Evolutionary conservation across 2,113 vertebrate species (phyloP).

Genomic region (Pipa parva): DNA sequence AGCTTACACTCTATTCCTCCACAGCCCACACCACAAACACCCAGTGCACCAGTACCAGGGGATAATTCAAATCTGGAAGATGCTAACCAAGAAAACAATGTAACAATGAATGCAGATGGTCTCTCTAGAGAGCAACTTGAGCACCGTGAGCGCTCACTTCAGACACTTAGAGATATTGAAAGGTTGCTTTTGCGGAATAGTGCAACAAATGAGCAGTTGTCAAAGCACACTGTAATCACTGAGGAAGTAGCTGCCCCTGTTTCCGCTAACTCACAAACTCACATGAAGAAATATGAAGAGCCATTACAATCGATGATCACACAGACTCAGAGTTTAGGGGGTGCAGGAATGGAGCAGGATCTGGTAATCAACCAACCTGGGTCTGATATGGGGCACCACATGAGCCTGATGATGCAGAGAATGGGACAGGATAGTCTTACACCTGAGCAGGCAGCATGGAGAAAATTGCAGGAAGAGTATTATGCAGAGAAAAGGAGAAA

Average conservation of each 20-base stretch:
- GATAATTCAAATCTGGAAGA: constrained; percentile 51
- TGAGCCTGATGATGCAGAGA: constrained; percentile 75
- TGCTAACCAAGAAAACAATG: constrained; percentile 42
- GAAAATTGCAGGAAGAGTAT: constrained; percentile 94
- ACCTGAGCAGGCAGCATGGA: constrained; percentile 91
- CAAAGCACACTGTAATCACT: constrained; percentile 52
- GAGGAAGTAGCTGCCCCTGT: constrained; percentile 50
- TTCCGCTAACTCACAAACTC: constrained; percentile 44
- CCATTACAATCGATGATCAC: constrained; percentile 93
- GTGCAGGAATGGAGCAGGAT: constrained; percentile 70
- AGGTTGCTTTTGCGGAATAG: constrained; percentile 81
- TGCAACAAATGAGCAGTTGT: constrained; percentile 59
- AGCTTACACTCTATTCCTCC: constrained; percentile 61
- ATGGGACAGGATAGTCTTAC: constrained; percentile 83
- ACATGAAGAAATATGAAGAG: constrained; percentile 89
- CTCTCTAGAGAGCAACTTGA: constrained; percentile 96
- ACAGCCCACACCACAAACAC: constrained; percentile 51
- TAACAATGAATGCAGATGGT: constrained; percentile 63
- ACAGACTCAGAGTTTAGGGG: constrained; percentile 84
- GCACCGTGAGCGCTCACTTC: constrained; percentile 89
- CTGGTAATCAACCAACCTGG: constrained; percentile 64
- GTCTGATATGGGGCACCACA: constrained; percentile 80
- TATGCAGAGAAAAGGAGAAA: constrained; percentile 92
- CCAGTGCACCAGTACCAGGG: constrained; percentile 52
- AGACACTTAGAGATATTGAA: constrained; percentile 92